Conservation (phyloP, 2,888 invertebrate genomes). For the Schizaphis graminum region DNA sequence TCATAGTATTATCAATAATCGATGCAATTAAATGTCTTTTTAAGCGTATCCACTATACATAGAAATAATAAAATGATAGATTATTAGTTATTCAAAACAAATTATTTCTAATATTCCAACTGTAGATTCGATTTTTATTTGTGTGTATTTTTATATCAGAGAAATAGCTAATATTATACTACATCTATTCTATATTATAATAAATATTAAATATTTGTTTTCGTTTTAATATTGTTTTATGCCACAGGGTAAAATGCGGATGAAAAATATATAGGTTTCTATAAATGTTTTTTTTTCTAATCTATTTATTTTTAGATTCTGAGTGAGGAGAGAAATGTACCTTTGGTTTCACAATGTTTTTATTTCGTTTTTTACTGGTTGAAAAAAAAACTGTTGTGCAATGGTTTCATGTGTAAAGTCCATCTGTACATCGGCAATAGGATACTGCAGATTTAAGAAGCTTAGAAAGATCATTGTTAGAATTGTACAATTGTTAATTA, state of each 20-base stretch:
- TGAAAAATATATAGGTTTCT: background rate
- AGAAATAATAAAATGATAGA: background rate
- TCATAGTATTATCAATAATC: background rate
- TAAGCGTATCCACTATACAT: background rate
- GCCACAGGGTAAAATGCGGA: background rate
- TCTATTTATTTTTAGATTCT: background rate
- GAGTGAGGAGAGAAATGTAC: background rate
- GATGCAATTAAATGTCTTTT: background rate
- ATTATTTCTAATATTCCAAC: background rate
- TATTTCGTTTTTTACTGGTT: background rate
- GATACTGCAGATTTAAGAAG: background rate
- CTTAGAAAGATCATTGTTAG: background rate
- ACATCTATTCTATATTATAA: background rate
- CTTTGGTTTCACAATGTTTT: background rate
- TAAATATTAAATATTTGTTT: background rate
- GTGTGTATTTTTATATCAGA: background rate
- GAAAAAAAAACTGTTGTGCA: background rate
- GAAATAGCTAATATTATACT: background rate
- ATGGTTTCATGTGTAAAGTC: background rate
- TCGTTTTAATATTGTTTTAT: background rate
- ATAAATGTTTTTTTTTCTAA: background rate
- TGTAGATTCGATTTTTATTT: background rate
- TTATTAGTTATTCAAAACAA: background rate
- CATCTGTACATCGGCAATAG: background rate
- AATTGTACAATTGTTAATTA: background rate